phyloP scores from a whole-genome alignment of 2,888 invertebrate genomes.

The Scotopteryx bipunctaria region DNA sequence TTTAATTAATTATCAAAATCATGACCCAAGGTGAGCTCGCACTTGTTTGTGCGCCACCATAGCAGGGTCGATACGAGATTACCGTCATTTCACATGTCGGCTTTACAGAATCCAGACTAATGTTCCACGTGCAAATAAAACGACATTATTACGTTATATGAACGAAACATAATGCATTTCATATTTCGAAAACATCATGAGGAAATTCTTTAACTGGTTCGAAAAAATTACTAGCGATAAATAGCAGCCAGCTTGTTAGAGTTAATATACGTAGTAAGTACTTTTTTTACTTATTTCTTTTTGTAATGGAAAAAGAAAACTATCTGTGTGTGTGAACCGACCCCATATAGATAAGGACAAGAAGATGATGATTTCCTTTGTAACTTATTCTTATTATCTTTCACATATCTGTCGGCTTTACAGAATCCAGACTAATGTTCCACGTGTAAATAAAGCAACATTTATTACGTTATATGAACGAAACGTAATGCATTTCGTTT shows the following conservation, averaged over 20 bases:
- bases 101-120: constrained; percentile 60
- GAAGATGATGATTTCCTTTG: too few species aligned
- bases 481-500: constrained; percentile 9
- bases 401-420: constrained; percentile 71
- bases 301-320: too few species aligned
- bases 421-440: constrained; percentile 55
- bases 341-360: too few species aligned
- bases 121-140: constrained; percentile 55
- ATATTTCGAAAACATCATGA: too few species aligned
- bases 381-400: too few species aligned
- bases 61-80: constrained; percentile 62
- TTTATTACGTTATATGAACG: constrained; percentile 9
- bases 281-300: too few species aligned
- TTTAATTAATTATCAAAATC: constrained; percentile 7
- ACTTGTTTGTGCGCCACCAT: constrained; percentile 24
- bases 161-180: constrained; percentile 8
- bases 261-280: too few species aligned
- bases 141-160: constrained; percentile 27
- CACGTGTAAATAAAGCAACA: constrained; percentile 53
- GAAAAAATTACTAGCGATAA: too few species aligned
- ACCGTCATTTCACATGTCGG: constrained; percentile 69
- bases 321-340: too few species aligned
- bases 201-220: too few species aligned
- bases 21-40: constrained; percentile 38
- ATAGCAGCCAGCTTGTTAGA: too few species aligned